A percentile compares a stretch with the other conserved stretches of the same genome.
Evolutionary conservation across 2,113 vertebrate genomes (phyloP).

Genomic region (Halichoerus grypus): DNA sequence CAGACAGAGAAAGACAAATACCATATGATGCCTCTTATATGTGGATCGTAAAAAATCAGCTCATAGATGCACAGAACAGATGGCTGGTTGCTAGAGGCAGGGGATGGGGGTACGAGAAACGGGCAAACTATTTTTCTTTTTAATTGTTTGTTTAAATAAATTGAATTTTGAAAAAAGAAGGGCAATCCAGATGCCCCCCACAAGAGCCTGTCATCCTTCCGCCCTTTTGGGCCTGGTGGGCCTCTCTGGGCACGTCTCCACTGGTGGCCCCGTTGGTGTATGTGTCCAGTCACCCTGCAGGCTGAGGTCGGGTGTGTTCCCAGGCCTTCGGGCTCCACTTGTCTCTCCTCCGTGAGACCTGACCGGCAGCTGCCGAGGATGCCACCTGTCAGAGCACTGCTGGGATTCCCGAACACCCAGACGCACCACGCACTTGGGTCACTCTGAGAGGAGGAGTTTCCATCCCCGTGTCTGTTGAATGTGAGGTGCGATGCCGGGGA

Average conservation of each 20-base stretch:
- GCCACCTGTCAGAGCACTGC: neutral
- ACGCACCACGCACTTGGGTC: fast-evolving
- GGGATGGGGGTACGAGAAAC: neutral
- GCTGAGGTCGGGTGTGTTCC: neutral
- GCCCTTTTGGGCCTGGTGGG: neutral
- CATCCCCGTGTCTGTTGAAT: neutral
- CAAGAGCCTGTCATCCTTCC: fast-evolving
- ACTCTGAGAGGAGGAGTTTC: neutral
- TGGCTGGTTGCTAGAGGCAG: neutral
- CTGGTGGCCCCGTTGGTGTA: neutral
- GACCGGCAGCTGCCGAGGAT: neutral
- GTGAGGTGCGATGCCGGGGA: neutral
- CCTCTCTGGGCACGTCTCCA: neutral
- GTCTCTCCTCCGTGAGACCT: neutral
- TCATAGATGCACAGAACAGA: neutral
- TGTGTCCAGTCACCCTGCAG: neutral
- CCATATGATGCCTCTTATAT: neutral
- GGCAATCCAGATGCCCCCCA: neutral
- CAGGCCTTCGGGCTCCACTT: neutral
- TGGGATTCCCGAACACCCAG: neutral
- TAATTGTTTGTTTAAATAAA: neutral
- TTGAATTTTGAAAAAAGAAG: neutral
- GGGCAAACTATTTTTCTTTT: neutral
- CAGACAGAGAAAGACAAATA: neutral
- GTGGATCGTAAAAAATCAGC: neutral